Conservation (phyloP, 1,140 invertebrate species). For the Drosophila persimilis region DNA sequence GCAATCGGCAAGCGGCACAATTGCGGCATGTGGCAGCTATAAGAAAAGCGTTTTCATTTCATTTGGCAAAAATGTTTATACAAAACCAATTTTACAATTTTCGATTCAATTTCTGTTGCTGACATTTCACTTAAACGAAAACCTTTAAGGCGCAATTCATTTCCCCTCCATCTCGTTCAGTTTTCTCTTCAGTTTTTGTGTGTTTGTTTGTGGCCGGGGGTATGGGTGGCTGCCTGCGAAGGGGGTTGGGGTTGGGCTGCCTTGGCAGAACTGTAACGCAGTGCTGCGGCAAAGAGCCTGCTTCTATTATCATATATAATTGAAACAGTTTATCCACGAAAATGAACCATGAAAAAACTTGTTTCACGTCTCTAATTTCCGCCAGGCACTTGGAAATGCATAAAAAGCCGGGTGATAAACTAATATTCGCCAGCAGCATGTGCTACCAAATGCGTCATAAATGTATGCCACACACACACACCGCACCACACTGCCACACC, state of each 20-base stretch:
- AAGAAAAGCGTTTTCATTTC: constrained; percentile 80
- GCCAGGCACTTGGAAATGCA: constrained; percentile 55
- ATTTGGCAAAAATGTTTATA: constrained; percentile 81
- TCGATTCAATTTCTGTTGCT: constrained; percentile 81
- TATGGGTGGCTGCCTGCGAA: constrained; percentile 4
- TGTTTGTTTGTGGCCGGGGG: constrained; percentile 29
- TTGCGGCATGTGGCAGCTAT: constrained; percentile 30
- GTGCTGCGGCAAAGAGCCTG: constrained; percentile 5
- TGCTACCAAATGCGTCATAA: constrained; percentile 33
- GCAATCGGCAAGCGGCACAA: neutral
- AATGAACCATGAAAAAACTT: constrained; percentile 41
- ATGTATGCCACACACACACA: constrained; percentile 50
- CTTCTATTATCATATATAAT: constrained; percentile 18
- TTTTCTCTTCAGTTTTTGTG: neutral
- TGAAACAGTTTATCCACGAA: constrained; percentile 8
- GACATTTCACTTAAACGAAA: constrained; percentile 82
- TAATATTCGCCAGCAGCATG: constrained; percentile 60
- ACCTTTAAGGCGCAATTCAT: constrained; percentile 80
- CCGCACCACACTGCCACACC: neutral
- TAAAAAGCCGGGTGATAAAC: constrained; percentile 64
- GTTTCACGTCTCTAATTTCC: constrained; percentile 35
- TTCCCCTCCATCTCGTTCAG: constrained; percentile 15
- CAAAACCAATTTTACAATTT: constrained; percentile 82
- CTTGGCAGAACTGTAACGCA: constrained; percentile 6
- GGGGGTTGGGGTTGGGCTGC: neutral